A percentile compares a stretch with the other conserved stretches of the same genome.
Evolutionary conservation across 2,797 vertebrate species (phyloP).

Genomic region (Lates japonicus): DNA sequence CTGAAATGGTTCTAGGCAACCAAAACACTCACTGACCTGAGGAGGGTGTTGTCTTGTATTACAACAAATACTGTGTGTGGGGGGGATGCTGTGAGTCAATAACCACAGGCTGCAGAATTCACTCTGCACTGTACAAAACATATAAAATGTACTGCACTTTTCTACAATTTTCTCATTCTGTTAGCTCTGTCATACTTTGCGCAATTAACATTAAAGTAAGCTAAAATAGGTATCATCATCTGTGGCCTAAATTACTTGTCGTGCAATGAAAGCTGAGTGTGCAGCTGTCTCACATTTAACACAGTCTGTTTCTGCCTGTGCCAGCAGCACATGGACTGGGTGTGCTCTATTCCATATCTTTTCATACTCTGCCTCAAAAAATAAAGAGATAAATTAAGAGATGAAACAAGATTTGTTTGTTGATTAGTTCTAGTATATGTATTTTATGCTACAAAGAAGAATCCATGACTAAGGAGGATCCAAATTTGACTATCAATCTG

Average conservation of each 20-base stretch:
- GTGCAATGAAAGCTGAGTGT: constrained; percentile 38
- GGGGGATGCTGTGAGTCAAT: constrained; percentile 31
- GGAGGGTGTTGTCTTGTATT: constrained; percentile 22
- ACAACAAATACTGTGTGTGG: constrained; percentile 13
- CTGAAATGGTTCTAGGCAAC: constrained; percentile 20
- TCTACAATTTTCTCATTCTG: constrained; percentile 1
- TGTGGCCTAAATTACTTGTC: constrained; percentile 39
- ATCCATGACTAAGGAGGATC: constrained; percentile 8
- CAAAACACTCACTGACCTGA: constrained; percentile 33
- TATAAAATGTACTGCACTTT: neutral
- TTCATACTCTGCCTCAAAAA: constrained; percentile 4
- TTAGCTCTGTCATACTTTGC: constrained; percentile 14
- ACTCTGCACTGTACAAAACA: neutral
- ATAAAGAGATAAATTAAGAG: constrained; percentile 2
- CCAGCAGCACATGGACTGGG: constrained; percentile 26
- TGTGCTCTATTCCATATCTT: neutral
- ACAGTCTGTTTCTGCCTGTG: constrained; percentile 39
- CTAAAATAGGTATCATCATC: constrained; percentile 12
- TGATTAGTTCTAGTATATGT: neutral
- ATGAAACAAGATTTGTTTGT: constrained; percentile 14
- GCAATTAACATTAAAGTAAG: constrained; percentile 33
- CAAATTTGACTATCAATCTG: neutral
- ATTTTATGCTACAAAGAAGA: constrained; percentile 32
- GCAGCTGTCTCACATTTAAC: constrained; percentile 35
- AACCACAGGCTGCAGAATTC: constrained; percentile 12